Evolutionary conservation across 2,113 vertebrate species (phyloP).

Genomic region (Erinaceus europaeus): DNA sequence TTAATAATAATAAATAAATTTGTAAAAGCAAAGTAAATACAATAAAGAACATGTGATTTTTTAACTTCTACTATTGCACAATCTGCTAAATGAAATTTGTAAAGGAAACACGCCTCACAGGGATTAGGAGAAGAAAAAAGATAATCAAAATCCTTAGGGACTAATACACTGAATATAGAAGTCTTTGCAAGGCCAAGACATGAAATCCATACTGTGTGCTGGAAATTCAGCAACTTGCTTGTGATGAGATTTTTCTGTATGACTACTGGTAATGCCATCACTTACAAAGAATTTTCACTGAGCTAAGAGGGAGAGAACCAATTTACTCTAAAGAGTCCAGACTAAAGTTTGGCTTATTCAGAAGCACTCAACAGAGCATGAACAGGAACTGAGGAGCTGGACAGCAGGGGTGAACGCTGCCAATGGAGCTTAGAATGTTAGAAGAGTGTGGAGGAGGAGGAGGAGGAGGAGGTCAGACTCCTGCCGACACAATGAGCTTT

Average conservation of each 20-base stretch:
- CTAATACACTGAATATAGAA: not conserved
- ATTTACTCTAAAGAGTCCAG: not conserved
- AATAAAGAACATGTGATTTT: not conserved
- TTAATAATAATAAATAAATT: no score
- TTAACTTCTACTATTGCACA: not conserved
- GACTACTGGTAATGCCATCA: not conserved
- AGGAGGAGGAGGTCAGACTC: not conserved
- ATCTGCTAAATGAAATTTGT: not conserved
- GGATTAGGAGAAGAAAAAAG: not conserved
- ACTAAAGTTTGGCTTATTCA: not conserved
- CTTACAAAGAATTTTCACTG: not conserved
- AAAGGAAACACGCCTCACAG: not conserved
- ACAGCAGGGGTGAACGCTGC: not conserved
- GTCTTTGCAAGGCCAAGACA: not conserved
- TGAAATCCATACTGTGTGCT: not conserved
- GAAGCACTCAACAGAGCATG: constrained; percentile 11
- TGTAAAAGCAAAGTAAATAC: no score
- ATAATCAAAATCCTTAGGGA: not conserved
- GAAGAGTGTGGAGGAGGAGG: not conserved
- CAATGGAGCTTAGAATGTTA: not conserved
- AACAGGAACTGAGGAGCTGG: not conserved
- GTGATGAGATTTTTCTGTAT: not conserved
- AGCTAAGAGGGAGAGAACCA: not conserved
- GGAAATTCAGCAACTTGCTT: not conserved
- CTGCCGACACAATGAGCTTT: not conserved